A percentile compares a stretch with the other conserved stretches of the same genome.
phyloP scores from a whole-genome alignment of 1,140 invertebrate species.

The Dinoponera quadriceps region DNA sequence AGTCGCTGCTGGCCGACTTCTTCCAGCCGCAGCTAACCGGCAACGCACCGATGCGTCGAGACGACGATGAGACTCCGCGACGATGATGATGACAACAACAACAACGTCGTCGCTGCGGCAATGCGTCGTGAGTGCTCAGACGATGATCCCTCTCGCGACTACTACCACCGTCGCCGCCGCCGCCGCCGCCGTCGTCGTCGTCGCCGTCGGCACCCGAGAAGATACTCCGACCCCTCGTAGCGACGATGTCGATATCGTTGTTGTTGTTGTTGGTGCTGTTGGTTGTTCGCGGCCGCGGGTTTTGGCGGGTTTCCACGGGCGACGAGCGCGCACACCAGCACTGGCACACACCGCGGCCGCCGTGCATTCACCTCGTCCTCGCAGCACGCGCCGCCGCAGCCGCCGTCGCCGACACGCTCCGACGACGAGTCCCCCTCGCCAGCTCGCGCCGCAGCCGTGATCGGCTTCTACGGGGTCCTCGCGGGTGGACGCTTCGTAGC shows the following conservation, averaged over 20 bases:
- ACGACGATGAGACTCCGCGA: too few species aligned
- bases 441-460: constrained; percentile 56
- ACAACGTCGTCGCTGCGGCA: not conserved
- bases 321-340: constrained; percentile 74
- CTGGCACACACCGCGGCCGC: constrained; percentile 76
- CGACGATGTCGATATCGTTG: constrained; percentile 34
- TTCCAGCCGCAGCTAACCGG: too few species aligned
- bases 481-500: constrained; percentile 42
- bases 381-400: constrained; percentile 70
- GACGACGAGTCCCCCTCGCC: constrained; percentile 54
- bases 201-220: constrained; percentile 1
- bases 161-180: constrained; percentile 11
- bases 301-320: constrained; percentile 78
- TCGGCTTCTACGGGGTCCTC: constrained; percentile 3
- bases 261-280: constrained; percentile 36
- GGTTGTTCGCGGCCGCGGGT: constrained; percentile 76
- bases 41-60: too few species aligned
- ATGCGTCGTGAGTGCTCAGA: too few species aligned
- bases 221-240: constrained; percentile 2
- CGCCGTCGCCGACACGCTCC: constrained; percentile 64
- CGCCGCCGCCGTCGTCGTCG: constrained; percentile 39
- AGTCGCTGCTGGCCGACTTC: not conserved
- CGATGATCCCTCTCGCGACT: too few species aligned
- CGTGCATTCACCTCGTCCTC: constrained; percentile 81
- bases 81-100: too few species aligned